Percentiles rank a stretch among this genome's conserved stretches.
These are phyloP conservation scores for Nibea albiflora DNA, from an alignment of 2,113 vertebrate species.

Conservation along the genomic window DNA sequence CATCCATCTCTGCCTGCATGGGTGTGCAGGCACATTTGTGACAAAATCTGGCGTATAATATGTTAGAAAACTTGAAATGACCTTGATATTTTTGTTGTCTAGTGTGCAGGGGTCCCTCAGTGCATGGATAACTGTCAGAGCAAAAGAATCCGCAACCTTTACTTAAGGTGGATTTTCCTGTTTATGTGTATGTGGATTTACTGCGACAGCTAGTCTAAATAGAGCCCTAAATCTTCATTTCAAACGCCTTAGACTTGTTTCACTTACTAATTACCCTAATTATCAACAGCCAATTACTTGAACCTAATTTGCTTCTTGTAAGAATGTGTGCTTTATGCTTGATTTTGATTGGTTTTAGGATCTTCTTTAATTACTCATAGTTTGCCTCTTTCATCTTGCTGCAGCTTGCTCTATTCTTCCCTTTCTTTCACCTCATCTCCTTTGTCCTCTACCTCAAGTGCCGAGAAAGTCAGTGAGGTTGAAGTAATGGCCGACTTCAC, in stretches of 20 bases:
- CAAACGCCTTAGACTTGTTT: not conserved
- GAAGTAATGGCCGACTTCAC: constrained; percentile 65
- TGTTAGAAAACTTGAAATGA: not conserved
- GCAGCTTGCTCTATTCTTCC: not conserved
- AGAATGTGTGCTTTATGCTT: constrained; percentile 6
- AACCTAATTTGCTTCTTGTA: not conserved
- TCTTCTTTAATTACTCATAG: not conserved
- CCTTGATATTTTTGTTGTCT: not conserved
- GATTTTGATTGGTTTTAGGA: constrained; percentile 3
- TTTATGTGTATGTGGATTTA: not conserved
- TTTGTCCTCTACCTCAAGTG: constrained; percentile 41
- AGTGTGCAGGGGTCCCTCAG: not conserved
- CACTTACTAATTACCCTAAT: not conserved
- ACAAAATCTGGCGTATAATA: not conserved
- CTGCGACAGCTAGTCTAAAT: not conserved
- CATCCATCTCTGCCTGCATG: not conserved
- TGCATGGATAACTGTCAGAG: not conserved
- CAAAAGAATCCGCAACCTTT: not conserved
- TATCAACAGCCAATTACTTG: constrained; percentile 1
- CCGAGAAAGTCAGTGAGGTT: constrained; percentile 49
- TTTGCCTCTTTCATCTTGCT: not conserved
- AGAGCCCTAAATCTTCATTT: not conserved
- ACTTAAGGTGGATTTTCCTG: not conserved
- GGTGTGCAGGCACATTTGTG: not conserved
- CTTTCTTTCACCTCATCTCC: not conserved